Percentiles rank a stretch among this genome's conserved stretches.
These are phyloP conservation scores for Anastatus disparis DNA, from an alignment of 1,140 invertebrate genomes.

Conservation along the genomic window DNA sequence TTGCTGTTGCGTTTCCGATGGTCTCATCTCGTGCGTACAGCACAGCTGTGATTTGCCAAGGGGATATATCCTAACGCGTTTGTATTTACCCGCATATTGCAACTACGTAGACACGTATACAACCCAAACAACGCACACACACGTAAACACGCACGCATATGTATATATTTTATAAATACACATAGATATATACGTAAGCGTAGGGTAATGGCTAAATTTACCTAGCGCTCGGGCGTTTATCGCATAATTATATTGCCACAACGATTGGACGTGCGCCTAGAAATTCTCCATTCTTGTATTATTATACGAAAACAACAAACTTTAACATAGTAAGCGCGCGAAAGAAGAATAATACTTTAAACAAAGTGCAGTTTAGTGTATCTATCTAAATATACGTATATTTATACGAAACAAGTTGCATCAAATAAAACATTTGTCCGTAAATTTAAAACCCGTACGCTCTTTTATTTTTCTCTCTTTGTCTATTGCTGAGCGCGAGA, in stretches of 20 bases:
- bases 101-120: too few species aligned
- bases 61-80: slow-evolving; percentile 8
- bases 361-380: background rate
- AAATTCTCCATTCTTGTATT: too few species aligned
- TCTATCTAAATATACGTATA: background rate
- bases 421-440: slow-evolving; percentile 10
- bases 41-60: slow-evolving; percentile 30
- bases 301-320: too few species aligned
- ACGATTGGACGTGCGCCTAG: slow-evolving; percentile 13
- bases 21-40: too few species aligned
- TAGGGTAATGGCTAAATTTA: slow-evolving; percentile 36
- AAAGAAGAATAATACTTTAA: background rate
- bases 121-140: too few species aligned
- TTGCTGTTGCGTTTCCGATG: background rate
- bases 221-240: slow-evolving; percentile 30
- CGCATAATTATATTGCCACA: slow-evolving; percentile 34
- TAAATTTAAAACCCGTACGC: slow-evolving; percentile 15
- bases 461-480: slow-evolving; percentile 17
- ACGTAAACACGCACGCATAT: background rate
- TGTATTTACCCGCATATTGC: background rate
- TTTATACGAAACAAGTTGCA: background rate
- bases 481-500: background rate
- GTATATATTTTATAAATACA: too few species aligned
- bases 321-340: too few species aligned
- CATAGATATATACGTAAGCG: too few species aligned